Percentiles rank a stretch among this genome's conserved stretches.
These are phyloP conservation scores for Drosophila cyrtoloma DNA, from an alignment of 2,888 invertebrate species.

Conservation along the genomic window DNA sequence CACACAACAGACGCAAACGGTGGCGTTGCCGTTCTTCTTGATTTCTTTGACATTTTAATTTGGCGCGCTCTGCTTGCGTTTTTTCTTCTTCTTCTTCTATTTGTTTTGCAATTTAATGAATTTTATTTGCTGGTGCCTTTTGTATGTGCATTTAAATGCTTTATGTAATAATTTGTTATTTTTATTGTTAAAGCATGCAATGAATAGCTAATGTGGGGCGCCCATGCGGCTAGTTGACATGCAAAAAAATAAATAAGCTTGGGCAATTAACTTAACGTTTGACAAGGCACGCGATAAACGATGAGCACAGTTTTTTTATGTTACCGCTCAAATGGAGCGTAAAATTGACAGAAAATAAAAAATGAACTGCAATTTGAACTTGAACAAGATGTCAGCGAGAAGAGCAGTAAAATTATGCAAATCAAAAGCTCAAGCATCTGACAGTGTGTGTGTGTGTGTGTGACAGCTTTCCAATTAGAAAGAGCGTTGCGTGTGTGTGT, in stretches of 20 bases:
- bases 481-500: constrained; percentile 13
- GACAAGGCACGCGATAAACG: constrained; percentile 59
- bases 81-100: constrained; percentile 4
- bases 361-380: constrained; percentile 51
- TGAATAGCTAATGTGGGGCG: constrained; percentile 55
- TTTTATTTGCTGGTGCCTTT: constrained; percentile 36
- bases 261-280: constrained; percentile 51
- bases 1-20: constrained; percentile 1
- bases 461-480: constrained; percentile 45
- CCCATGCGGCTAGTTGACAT: constrained; percentile 37
- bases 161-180: constrained; percentile 67
- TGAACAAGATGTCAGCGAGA: constrained; percentile 45
- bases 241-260: constrained; percentile 34
- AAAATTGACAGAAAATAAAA: constrained; percentile 48
- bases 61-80: constrained; percentile 49
- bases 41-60: constrained; percentile 39
- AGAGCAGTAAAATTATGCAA: constrained; percentile 28
- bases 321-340: constrained; percentile 62
- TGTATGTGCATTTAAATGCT: constrained; percentile 60
- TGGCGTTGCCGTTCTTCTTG: constrained; percentile 26
- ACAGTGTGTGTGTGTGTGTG: constrained; percentile 7
- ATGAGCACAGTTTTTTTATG: constrained; percentile 14
- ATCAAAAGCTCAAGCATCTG: constrained; percentile 29
- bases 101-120: constrained; percentile 18
- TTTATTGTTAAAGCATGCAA: constrained; percentile 65